Evolutionary conservation across 2,797 vertebrate genomes (phyloP).

Genomic region (Limnodromus scolopaceus): DNA sequence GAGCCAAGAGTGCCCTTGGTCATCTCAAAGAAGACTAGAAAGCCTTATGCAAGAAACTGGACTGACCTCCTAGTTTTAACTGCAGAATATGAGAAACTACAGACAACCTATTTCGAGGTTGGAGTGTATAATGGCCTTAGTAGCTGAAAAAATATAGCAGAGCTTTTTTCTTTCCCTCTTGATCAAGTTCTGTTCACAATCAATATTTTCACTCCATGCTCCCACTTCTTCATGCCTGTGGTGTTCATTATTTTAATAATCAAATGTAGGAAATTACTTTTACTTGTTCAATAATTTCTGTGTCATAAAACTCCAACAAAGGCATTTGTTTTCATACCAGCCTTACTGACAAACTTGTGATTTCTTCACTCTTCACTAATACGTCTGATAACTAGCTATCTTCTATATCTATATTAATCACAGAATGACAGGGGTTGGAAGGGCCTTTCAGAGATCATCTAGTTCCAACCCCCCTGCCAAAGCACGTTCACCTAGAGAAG

Average conservation of each 20-base stretch:
- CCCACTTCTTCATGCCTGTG: background rate
- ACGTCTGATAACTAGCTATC: background rate
- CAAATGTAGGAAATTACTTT: background rate
- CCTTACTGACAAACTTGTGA: background rate
- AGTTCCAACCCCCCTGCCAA: too few species aligned
- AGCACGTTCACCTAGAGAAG: too few species aligned
- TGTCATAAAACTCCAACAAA: background rate
- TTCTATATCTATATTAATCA: background rate
- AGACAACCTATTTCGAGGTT: background rate
- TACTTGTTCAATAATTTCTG: background rate
- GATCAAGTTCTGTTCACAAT: background rate
- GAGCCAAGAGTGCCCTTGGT: background rate
- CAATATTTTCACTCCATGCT: background rate
- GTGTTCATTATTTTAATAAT: background rate
- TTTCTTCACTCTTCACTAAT: background rate
- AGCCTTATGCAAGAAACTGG: background rate
- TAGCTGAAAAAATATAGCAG: background rate
- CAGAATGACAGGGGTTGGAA: too few species aligned
- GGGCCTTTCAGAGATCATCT: too few species aligned
- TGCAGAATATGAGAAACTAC: background rate
- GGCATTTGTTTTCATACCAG: background rate
- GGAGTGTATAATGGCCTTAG: background rate
- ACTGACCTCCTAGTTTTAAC: background rate
- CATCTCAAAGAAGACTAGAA: background rate
- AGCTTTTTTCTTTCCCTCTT: background rate